phyloP scores from a whole-genome alignment of 2,888 invertebrate genomes.

The Mesorhabditis sp. region DNA sequence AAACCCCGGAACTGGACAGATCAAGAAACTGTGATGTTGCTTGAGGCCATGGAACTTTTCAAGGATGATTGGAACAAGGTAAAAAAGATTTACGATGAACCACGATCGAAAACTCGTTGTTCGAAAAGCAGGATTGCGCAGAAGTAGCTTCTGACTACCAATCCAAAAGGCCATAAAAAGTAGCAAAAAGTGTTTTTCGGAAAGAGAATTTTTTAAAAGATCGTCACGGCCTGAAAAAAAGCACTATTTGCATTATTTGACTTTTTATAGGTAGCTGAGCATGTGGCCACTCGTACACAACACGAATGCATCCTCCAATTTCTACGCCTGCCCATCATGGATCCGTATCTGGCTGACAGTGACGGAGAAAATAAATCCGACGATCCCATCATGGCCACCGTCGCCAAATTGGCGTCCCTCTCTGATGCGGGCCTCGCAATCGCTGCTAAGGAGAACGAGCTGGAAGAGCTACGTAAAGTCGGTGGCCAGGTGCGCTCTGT shows the following conservation, averaged over 20 bases:
- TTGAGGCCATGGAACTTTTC: conserved; percentile 94
- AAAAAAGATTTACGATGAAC: no score
- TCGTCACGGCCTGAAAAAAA: not conserved
- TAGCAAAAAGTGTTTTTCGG: no score
- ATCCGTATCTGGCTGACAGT: conserved; percentile 74
- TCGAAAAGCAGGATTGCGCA: no score
- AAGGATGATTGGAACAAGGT: conserved; percentile 98
- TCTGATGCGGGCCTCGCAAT: conserved; percentile 96
- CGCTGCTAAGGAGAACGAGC: conserved; percentile 92
- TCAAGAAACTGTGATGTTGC: conserved; percentile 87
- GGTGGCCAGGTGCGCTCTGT: conserved; percentile 71
- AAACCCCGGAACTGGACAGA: conserved; percentile 93
- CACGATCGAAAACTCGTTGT: no score
- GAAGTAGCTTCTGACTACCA: no score
- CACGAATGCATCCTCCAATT: conserved; percentile 99
- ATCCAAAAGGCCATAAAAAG: no score
- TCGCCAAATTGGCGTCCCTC: conserved; percentile 95
- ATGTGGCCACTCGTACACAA: conserved; percentile 94
- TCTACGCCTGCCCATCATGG: conserved; percentile 92
- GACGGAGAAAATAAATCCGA: conserved; percentile 71
- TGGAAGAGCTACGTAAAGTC: conserved; percentile 95
- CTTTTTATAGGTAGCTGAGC: conserved; percentile 67
- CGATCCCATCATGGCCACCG: conserved; percentile 99
- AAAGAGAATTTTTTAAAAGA: not conserved
- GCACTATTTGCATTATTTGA: not conserved